These are phyloP conservation scores for Platyscapa corneri DNA, from an alignment of 1,140 invertebrate genomes.

Conservation along the genomic window DNA sequence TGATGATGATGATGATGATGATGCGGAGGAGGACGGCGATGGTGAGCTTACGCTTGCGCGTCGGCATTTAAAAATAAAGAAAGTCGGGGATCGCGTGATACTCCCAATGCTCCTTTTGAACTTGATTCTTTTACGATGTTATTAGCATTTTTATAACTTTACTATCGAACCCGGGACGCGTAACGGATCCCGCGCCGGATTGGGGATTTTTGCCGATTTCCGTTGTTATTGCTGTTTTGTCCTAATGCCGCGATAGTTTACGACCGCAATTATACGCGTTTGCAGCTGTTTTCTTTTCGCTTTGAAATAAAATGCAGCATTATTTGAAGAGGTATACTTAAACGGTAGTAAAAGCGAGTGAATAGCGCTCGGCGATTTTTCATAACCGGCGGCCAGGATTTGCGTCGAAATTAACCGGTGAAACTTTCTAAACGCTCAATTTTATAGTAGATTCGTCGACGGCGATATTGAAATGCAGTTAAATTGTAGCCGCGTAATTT, in stretches of 20 bases:
- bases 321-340: neutral
- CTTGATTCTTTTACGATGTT: neutral
- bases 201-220: neutral
- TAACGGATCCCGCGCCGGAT: no score
- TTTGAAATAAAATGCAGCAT: neutral
- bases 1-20: no score
- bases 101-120: neutral
- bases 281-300: neutral
- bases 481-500: no score
- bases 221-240: neutral
- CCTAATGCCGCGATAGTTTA: neutral
- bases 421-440: conserved; percentile 11
- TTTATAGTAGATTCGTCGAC: neutral
- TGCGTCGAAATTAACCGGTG: neutral
- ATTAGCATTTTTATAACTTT: no score
- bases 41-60: neutral
- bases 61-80: conserved; percentile 17
- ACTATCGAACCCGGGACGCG: no score
- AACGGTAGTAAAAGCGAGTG: neutral
- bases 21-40: no score
- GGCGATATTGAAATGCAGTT: neutral
- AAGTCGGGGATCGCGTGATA: conserved; percentile 2
- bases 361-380: neutral
- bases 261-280: neutral
- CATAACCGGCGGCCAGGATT: neutral